phyloP scores from a whole-genome alignment of 2,113 vertebrate genomes.

The Semnopithecus entellus region DNA sequence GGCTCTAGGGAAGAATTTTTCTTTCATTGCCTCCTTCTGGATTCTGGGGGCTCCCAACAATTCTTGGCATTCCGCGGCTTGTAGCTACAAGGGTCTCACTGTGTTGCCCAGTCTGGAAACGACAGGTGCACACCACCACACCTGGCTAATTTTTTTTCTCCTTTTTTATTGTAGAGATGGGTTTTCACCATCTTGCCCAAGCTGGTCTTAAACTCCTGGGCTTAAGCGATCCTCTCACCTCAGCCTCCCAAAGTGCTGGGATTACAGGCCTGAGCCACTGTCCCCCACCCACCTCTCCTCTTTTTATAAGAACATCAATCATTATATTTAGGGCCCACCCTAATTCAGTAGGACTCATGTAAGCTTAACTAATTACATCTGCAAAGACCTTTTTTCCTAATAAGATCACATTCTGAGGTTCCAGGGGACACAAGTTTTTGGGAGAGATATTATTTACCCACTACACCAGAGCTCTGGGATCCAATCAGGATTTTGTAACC shows the following conservation, averaged over 20 bases:
- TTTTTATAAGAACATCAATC: not conserved
- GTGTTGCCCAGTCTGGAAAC: too few species aligned
- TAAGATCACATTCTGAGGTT: not conserved
- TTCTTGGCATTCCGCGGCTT: not conserved
- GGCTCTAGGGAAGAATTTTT: not conserved
- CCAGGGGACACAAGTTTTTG: not conserved
- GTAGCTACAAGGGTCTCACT: too few species aligned
- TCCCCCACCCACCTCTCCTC: not conserved
- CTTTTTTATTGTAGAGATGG: too few species aligned
- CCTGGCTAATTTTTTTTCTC: too few species aligned
- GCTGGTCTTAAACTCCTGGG: too few species aligned
- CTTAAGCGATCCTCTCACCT: too few species aligned
- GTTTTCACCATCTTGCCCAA: too few species aligned
- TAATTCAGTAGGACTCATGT: not conserved
- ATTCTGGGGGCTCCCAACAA: not conserved
- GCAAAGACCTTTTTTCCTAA: not conserved
- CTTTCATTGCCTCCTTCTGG: not conserved
- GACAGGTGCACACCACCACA: too few species aligned
- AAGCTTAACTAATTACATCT: not conserved
- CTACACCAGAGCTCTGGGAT: accelerated
- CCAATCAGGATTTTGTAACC: too few species aligned
- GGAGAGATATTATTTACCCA: not conserved
- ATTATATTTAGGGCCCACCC: not conserved
- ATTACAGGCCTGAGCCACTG: too few species aligned
- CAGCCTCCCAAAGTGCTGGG: too few species aligned